Evolutionary conservation across 2,888 invertebrate genomes (phyloP).

Genomic region (Pecten maximus): DNA sequence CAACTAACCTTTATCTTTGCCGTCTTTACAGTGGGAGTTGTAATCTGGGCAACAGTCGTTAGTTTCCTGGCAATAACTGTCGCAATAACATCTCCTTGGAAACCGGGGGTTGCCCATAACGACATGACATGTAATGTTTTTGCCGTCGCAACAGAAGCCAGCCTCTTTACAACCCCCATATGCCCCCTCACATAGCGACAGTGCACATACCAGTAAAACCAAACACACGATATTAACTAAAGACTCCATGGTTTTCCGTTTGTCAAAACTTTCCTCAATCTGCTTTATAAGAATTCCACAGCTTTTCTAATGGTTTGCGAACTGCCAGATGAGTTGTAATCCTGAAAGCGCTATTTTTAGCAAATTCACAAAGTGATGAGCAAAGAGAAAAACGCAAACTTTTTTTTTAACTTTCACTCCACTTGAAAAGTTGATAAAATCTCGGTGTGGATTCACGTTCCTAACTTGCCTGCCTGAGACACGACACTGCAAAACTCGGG

Average conservation of each 20-base stretch:
- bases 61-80: slow-evolving; percentile 16
- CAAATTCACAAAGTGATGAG: slow-evolving; percentile 25
- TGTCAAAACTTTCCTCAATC: neutral
- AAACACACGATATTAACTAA: neutral
- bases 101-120: slow-evolving; percentile 26
- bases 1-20: neutral
- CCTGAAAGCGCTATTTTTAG: slow-evolving; percentile 15
- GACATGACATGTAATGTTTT: slow-evolving; percentile 4
- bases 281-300: neutral
- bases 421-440: neutral
- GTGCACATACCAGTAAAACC: neutral
- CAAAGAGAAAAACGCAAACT: neutral
- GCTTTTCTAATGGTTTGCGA: neutral
- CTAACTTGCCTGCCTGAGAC: neutral
- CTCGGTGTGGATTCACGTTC: neutral
- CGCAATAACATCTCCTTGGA: slow-evolving; percentile 16
- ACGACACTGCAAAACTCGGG: neutral
- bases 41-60: slow-evolving; percentile 20
- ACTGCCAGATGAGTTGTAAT: neutral
- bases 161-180: slow-evolving; percentile 4
- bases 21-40: slow-evolving; percentile 2
- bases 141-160: neutral
- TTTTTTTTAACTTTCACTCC: neutral
- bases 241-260: neutral
- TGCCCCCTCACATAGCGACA: neutral